Percentiles rank a stretch among this genome's conserved stretches.
Evolutionary conservation across 2,797 vertebrate genomes (phyloP).

Genomic region (Lepidocolaptes lacrymiger): DNA sequence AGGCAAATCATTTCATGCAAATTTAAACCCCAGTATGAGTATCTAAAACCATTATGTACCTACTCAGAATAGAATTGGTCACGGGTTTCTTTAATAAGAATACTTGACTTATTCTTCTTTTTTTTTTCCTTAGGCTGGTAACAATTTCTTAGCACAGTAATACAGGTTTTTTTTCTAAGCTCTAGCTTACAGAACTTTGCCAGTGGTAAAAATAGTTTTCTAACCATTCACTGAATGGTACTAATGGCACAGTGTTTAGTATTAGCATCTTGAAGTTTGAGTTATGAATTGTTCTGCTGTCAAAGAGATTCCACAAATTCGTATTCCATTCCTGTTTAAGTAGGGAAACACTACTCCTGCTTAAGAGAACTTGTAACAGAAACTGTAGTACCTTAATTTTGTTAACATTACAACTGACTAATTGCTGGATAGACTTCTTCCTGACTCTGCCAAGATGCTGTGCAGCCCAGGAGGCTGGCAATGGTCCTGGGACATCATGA

Average conservation of each 20-base stretch:
- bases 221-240: neutral
- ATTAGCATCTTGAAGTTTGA: neutral
- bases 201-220: neutral
- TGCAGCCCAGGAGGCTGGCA: neutral
- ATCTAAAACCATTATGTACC: neutral
- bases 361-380: neutral
- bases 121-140: neutral
- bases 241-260: neutral
- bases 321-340: neutral
- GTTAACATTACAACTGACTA: neutral
- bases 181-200: neutral
- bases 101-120: neutral
- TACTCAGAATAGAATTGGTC: neutral
- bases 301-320: neutral
- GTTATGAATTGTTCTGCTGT: neutral
- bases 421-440: neutral
- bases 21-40: neutral
- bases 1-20: neutral
- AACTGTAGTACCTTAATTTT: neutral
- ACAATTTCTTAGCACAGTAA: neutral
- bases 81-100: neutral
- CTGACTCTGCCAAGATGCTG: neutral
- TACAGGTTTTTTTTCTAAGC: neutral
- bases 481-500: neutral
- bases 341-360: neutral